Evolutionary conservation across 2,797 vertebrate species (phyloP), one percentile per base, ranked within the genome.

Genomic region (Cyclopterus lumpus): DNA sequence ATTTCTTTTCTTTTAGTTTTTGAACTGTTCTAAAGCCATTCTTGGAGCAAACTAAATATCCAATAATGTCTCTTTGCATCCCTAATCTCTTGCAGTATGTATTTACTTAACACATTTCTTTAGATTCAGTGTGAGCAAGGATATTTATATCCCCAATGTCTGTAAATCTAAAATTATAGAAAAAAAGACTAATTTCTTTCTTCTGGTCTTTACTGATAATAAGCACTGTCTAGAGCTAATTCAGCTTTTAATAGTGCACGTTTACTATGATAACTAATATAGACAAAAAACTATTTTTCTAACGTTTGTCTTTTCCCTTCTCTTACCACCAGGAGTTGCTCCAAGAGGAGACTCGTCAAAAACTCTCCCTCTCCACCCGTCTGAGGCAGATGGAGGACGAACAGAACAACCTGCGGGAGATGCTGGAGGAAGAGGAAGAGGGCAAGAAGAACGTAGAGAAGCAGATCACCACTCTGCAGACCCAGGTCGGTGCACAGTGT

Each of bases 371-470:
- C 55, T 96, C 95, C 83, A 95, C 95, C 3, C 97, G 95, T 74
- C 93, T 99, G 82, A 96, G 95, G 82, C 97, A 98, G 93, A 76
- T 96, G 90, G 98, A 99, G 82, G 97, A 97, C 0, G 97, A 99
- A 74, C 96, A 97, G 91, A 96, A 95, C 84, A 91, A 86, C 76
- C 89, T 99, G 78, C 93, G 91, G 80, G 98, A 99, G 72, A 94
- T 96, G 80, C 90, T 99, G 81, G 98, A 99, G 83, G 98, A 99
- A 82, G 98, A 99, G 16, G 98, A 99, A 58, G 97, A 98, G 76
- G 77, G 94, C 83, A 99, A 97, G 92, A 96, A 80, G 83, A 97
- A 95, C 65, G 75, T 98, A 59, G 96, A 96, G 83, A 99, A 97
- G 89, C 98, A 99, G 88, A 93, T 97, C 8, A 51, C 91, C 70